Conservation (phyloP, 2,113 vertebrate genomes). For the Amphilophus citrinellus region DNA sequence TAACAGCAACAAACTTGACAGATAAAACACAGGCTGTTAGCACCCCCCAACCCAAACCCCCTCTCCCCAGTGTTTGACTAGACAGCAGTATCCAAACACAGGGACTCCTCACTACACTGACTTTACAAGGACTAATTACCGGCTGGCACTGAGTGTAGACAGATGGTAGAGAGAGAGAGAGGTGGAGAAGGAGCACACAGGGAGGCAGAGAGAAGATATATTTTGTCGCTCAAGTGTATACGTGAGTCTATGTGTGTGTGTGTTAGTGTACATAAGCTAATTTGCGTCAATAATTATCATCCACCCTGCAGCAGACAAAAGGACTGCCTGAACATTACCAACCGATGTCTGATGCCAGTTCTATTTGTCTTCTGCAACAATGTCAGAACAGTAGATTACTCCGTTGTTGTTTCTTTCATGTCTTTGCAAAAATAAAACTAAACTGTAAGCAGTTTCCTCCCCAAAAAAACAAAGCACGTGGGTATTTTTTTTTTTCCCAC, state of each 20-base stretch:
- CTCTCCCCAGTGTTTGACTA: conserved; percentile 60
- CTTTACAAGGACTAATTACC: conserved; percentile 80
- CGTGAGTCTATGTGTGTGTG: conserved; percentile 16
- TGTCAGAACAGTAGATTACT: conserved; percentile 1
- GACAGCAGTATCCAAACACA: conserved; percentile 74
- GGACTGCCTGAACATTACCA: conserved; percentile 57
- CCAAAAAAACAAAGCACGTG: not conserved
- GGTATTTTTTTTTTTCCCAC: not conserved
- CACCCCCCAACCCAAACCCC: conserved; percentile 11
- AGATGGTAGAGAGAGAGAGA: conserved; percentile 67
- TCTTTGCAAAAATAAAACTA: not conserved
- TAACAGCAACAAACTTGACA: conserved; percentile 72
- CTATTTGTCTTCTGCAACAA: conserved; percentile 26
- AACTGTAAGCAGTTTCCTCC: not conserved
- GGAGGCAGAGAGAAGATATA: conserved; percentile 42
- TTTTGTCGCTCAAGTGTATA: conserved; percentile 15
- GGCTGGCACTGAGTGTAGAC: conserved; percentile 71
- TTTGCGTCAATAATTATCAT: conserved; percentile 72
- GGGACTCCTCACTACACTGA: conserved; percentile 71
- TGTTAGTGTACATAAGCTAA: conserved; percentile 65
- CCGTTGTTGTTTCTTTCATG: conserved; percentile 3
- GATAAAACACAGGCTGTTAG: conserved; percentile 70
- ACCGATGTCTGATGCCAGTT: conserved; percentile 57
- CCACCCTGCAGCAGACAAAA: conserved; percentile 44
- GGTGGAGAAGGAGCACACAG: conserved; percentile 49